Evolutionary conservation across 1,140 invertebrate genomes (phyloP).

Genomic region (Maconellicoccus hirsutus): DNA sequence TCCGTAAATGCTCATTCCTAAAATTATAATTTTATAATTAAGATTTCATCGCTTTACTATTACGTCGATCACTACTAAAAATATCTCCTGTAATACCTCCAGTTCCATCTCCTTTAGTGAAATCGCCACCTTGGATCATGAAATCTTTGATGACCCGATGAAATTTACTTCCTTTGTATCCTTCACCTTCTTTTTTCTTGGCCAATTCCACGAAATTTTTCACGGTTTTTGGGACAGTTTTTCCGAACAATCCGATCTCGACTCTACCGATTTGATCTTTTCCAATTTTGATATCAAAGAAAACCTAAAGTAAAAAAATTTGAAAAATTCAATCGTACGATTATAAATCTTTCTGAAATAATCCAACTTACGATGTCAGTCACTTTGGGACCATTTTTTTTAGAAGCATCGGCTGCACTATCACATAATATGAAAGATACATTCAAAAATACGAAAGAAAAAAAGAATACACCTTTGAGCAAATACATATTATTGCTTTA

Average conservation of each 20-base stretch:
- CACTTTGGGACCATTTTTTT: constrained; percentile 56
- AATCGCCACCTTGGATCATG: constrained; percentile 92
- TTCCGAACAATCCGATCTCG: constrained; percentile 87
- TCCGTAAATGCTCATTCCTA: constrained; percentile 85
- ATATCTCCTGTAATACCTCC: constrained; percentile 48
- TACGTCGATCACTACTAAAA: background rate
- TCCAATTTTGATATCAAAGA: constrained; percentile 85
- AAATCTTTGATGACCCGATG: constrained; percentile 88
- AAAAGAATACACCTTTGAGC: background rate
- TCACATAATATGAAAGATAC: background rate
- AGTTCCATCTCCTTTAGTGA: constrained; percentile 84
- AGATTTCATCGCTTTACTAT: background rate
- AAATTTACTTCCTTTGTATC: constrained; percentile 82
- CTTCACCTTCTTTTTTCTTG: constrained; percentile 60
- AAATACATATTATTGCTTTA: background rate
- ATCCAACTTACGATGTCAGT: constrained; percentile 57
- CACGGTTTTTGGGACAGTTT: constrained; percentile 90
- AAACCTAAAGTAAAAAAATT: constrained; percentile 57
- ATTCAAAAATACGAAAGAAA: background rate
- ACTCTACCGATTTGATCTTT: constrained; percentile 61
- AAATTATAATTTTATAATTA: no score
- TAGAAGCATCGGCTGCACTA: background rate
- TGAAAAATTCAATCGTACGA: background rate
- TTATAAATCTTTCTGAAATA: no score
- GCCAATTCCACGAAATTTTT: constrained; percentile 83